Evolutionary conservation across 2,113 vertebrate species (phyloP).

Genomic region (Pelvicachromis taeniatus): DNA sequence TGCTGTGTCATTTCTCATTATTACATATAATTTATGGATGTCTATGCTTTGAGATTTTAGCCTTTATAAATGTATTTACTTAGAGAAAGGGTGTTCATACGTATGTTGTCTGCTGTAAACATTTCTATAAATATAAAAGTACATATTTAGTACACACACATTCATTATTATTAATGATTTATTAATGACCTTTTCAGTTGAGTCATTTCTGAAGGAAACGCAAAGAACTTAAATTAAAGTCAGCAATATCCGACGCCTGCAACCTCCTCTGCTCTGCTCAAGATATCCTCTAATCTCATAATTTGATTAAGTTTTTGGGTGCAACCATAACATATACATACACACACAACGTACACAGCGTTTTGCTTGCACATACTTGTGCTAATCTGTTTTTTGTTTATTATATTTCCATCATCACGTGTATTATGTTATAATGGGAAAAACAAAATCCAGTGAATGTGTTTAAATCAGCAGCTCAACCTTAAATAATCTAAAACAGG

Average conservation of each 20-base stretch:
- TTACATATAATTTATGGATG: neutral
- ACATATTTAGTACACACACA: neutral
- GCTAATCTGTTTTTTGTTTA: neutral
- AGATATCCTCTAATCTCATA: neutral
- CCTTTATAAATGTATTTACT: neutral
- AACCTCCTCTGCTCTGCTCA: neutral
- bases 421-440: neutral
- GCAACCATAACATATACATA: neutral
- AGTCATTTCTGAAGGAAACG: neutral
- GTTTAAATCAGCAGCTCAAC: neutral
- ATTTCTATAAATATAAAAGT: neutral
- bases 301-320: neutral
- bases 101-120: neutral
- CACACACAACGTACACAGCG: too few species aligned
- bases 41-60: neutral
- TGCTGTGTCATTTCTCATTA: neutral
- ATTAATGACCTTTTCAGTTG: neutral
- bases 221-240: neutral
- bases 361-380: neutral
- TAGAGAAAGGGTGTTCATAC: fast-evolving
- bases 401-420: neutral
- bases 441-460: neutral
- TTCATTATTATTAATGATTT: neutral
- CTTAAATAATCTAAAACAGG: neutral
- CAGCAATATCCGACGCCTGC: neutral